These are phyloP conservation scores for Argyresthia goedartella DNA, from an alignment of 2,888 invertebrate genomes.

Conservation along the genomic window DNA sequence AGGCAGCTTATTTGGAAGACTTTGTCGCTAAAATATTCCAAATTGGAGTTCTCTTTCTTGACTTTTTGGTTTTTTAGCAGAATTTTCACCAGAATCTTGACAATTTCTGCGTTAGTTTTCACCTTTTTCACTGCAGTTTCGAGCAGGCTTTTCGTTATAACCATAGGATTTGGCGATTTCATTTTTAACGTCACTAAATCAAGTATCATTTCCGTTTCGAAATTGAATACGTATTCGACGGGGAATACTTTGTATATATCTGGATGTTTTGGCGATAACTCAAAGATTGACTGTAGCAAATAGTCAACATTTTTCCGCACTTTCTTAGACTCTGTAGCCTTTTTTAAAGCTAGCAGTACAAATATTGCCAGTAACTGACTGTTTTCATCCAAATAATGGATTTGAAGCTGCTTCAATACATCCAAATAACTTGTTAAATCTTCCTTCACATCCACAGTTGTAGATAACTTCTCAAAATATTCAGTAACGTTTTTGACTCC, in stretches of 20 bases:
- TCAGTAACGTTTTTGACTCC: slow-evolving; percentile 23
- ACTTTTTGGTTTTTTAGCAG: slow-evolving; percentile 32
- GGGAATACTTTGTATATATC: slow-evolving; percentile 54
- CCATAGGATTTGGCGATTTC: slow-evolving; percentile 36
- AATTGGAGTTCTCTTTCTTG: slow-evolving; percentile 20
- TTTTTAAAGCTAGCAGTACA: slow-evolving; percentile 42
- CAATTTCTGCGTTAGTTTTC: slow-evolving; percentile 40
- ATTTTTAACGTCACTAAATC: slow-evolving; percentile 44
- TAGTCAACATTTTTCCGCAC: slow-evolving; percentile 34
- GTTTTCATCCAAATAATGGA: slow-evolving; percentile 50
- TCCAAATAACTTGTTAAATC: slow-evolving; percentile 31
- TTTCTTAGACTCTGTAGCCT: slow-evolving; percentile 38
- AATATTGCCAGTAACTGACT: slow-evolving; percentile 48
- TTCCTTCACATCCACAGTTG: slow-evolving; percentile 22
- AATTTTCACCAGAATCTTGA: slow-evolving; percentile 43
- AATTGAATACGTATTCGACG: slow-evolving; percentile 41
- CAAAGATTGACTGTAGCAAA: slow-evolving; percentile 41
- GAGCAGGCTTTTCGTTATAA: slow-evolving; percentile 39
- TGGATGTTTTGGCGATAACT: slow-evolving; percentile 46
- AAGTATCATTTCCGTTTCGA: slow-evolving; percentile 31
- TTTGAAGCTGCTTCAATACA: slow-evolving; percentile 35
- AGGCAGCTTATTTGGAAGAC: slow-evolving; percentile 53
- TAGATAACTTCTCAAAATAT: slow-evolving; percentile 26
- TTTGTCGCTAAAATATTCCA: slow-evolving; percentile 42
- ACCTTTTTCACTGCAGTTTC: slow-evolving; percentile 55